phyloP scores from a whole-genome alignment of 2,113 vertebrate species.

The Rhea americana region DNA sequence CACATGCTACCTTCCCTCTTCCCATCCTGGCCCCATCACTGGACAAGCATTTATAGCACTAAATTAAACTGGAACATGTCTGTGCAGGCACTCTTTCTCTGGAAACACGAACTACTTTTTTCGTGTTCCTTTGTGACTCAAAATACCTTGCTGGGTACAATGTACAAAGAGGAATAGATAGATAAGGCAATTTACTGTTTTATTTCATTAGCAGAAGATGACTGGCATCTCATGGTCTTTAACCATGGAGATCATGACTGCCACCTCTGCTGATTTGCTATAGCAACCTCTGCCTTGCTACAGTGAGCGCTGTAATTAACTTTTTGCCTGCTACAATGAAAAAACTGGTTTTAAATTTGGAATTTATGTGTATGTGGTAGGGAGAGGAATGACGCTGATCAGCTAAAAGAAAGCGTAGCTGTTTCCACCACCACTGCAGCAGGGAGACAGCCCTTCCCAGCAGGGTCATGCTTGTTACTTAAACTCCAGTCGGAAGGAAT shows the following conservation, averaged over 20 bases:
- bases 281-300: background rate
- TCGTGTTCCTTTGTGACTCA: background rate
- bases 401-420: background rate
- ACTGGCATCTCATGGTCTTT: fast-evolving
- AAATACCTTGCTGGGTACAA: background rate
- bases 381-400: too few species aligned
- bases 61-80: background rate
- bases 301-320: background rate
- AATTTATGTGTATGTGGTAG: background rate
- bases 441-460: background rate
- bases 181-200: background rate
- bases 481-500: background rate
- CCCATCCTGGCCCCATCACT: background rate
- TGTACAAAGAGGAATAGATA: background rate
- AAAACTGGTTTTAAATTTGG: background rate
- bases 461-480: too few species aligned
- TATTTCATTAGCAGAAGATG: background rate
- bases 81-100: background rate
- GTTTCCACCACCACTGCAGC: background rate
- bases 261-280: background rate
- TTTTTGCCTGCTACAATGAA: background rate
- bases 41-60: background rate
- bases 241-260: background rate
- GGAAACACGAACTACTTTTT: background rate
- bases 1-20: background rate